phyloP scores from a whole-genome alignment of 1,140 invertebrate species.

The Gonioctena quinquepunctata region DNA sequence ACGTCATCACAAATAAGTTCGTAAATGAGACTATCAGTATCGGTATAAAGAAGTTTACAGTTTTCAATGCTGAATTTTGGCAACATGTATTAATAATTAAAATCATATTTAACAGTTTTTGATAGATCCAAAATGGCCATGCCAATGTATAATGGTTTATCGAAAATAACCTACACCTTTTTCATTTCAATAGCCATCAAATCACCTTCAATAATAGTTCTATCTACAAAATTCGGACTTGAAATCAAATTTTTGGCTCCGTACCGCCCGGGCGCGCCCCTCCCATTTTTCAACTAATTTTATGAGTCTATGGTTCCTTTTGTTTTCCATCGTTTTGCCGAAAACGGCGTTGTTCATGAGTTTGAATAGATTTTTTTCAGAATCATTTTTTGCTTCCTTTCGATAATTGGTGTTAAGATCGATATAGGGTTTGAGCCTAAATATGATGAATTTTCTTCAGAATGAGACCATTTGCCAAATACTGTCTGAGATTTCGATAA shows the following conservation, averaged over 20 bases:
- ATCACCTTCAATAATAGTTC: too few relatives aligned
- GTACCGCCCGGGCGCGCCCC: too few relatives aligned
- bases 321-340: too few relatives aligned
- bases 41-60: conserved; percentile 49
- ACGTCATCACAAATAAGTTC: conserved; percentile 41
- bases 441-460: conserved; percentile 20
- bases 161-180: conserved; percentile 36
- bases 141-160: conserved; percentile 51
- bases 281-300: too few relatives aligned
- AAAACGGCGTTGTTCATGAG: too few relatives aligned
- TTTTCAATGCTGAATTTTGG: conserved; percentile 28
- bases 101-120: conserved; percentile 47
- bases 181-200: conserved; percentile 49
- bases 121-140: conserved; percentile 45
- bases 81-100: conserved; percentile 44
- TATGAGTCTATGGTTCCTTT: too few relatives aligned
- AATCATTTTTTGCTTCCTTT: too few relatives aligned
- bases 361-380: too few relatives aligned
- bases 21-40: conserved; percentile 56
- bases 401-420: conserved; percentile 54
- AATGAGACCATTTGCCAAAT: background rate
- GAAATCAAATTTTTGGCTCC: too few relatives aligned
- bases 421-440: conserved; percentile 52
- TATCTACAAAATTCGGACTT: too few relatives aligned
- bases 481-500: conserved; percentile 36